phyloP scores from a whole-genome alignment of 2,888 invertebrate species.

The Volucella inflata region DNA sequence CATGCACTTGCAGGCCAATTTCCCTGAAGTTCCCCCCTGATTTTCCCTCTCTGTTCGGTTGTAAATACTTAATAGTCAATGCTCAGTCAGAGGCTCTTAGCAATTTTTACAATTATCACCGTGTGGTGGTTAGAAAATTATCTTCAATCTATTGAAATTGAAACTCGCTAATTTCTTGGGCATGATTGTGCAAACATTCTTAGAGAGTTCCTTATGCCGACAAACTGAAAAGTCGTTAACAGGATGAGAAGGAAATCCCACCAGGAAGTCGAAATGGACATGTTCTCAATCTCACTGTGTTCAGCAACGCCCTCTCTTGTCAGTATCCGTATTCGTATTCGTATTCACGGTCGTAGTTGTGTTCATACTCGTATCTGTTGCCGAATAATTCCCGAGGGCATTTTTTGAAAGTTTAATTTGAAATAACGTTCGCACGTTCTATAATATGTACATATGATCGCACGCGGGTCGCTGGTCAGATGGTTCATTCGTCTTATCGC shows the following conservation, averaged over 20 bases:
- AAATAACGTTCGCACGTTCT: conserved; percentile 61
- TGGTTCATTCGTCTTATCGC: no score
- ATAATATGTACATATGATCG: conserved; percentile 33
- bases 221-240: conserved; percentile 51
- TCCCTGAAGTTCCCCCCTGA: no score
- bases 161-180: conserved; percentile 59
- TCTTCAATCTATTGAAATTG: conserved; percentile 45
- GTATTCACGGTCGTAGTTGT: neutral
- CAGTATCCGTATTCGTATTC: conserved; percentile 23
- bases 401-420: conserved; percentile 70
- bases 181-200: conserved; percentile 55
- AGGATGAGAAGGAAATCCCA: conserved; percentile 63
- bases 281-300: conserved; percentile 37
- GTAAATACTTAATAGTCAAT: conserved; percentile 38
- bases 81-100: conserved; percentile 69
- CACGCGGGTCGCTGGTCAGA: conserved; percentile 20
- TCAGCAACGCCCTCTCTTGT: neutral
- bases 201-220: neutral
- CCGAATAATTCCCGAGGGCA: conserved; percentile 55
- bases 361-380: conserved; percentile 6
- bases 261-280: conserved; percentile 65
- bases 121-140: conserved; percentile 64
- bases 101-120: conserved; percentile 73
- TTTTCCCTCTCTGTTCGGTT: neutral
- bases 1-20: conserved; percentile 42